A percentile compares a stretch with the other conserved stretches of the same genome.
phyloP scores from a whole-genome alignment of 2,797 vertebrate species.

The Xenentodon cancila region DNA sequence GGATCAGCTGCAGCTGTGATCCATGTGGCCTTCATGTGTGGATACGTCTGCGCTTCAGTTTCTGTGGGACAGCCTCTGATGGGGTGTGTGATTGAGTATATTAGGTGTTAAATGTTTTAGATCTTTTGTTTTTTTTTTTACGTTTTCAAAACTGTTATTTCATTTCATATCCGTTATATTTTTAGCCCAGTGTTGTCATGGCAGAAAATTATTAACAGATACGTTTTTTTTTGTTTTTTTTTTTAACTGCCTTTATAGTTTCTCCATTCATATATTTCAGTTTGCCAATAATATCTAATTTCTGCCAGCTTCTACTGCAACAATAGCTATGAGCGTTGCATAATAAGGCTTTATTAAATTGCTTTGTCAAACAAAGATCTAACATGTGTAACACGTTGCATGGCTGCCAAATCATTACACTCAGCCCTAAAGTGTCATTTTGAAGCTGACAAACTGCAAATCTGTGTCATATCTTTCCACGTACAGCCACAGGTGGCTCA shows the following conservation, averaged over 20 bases:
- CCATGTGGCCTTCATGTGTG: slow-evolving; percentile 57
- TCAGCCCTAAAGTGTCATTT: slow-evolving; percentile 2
- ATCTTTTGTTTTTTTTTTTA: slow-evolving; percentile 31
- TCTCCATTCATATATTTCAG: slow-evolving; percentile 4
- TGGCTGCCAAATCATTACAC: background rate
- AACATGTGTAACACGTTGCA: no score
- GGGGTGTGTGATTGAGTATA: slow-evolving; percentile 36
- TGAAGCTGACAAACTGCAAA: background rate
- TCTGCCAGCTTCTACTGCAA: slow-evolving; percentile 10
- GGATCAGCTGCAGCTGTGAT: slow-evolving; percentile 71
- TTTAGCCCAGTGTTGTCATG: slow-evolving; percentile 14
- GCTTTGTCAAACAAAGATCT: slow-evolving; percentile 2
- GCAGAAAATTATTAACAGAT: slow-evolving; percentile 45
- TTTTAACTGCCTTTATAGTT: slow-evolving; percentile 2
- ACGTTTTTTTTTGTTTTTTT: no score
- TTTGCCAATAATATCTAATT: slow-evolving; percentile 14
- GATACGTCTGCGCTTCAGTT: slow-evolving; percentile 27
- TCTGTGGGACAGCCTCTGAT: slow-evolving; percentile 16
- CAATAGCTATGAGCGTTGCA: slow-evolving; percentile 2
- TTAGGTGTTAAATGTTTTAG: slow-evolving; percentile 33
- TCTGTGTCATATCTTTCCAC: background rate
- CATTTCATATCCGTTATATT: background rate
- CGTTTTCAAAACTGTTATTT: slow-evolving; percentile 8
- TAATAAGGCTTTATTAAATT: background rate
- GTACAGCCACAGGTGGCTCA: slow-evolving; percentile 10